Percentiles rank a stretch among this genome's conserved stretches.
These are phyloP conservation scores for Gulo gulo DNA, from an alignment of 2,113 vertebrate species.

Conservation along the genomic window DNA sequence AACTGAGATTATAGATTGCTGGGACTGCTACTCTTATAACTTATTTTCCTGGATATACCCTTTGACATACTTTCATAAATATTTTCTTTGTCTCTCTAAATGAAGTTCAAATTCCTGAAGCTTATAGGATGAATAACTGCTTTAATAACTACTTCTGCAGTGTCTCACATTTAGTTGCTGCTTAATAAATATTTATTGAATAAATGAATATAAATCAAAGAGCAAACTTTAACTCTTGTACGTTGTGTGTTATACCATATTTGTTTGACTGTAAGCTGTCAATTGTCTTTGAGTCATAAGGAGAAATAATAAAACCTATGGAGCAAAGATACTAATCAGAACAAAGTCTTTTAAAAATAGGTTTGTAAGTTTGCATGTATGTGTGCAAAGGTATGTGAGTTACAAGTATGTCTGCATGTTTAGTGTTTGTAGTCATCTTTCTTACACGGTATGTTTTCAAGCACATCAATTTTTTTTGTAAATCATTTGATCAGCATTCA, in stretches of 20 bases:
- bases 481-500: not conserved
- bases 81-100: conserved; percentile 36
- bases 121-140: not conserved
- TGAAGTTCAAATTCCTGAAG: not conserved
- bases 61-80: conserved; percentile 27
- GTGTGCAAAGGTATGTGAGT: not conserved
- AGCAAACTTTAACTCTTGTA: not conserved
- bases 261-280: not conserved
- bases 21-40: not conserved
- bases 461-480: not conserved
- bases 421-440: not conserved
- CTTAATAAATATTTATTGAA: conserved; percentile 16
- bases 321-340: not conserved
- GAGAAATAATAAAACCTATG: not conserved
- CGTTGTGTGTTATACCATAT: not conserved
- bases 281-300: not conserved
- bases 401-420: not conserved
- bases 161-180: not conserved
- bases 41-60: not conserved
- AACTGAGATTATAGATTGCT: conserved; percentile 28
- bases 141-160: not conserved
- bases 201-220: not conserved
- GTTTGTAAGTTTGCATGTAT: not conserved
- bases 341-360: not conserved
- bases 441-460: not conserved